phyloP scores from a whole-genome alignment of 1,140 invertebrate genomes.

The Listronotus bonariensis region DNA sequence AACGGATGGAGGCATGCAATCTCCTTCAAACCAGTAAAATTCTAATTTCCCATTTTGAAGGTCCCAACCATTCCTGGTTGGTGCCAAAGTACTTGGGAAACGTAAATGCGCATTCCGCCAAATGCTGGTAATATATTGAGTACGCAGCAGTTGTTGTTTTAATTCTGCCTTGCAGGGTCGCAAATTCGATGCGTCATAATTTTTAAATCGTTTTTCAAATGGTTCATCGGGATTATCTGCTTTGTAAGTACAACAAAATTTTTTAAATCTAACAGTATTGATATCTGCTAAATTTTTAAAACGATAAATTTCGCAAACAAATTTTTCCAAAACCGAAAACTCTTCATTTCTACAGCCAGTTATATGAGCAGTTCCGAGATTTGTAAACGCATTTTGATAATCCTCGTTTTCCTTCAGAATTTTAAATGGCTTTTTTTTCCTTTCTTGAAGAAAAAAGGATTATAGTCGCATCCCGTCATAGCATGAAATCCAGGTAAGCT shows the following conservation, averaged over 20 bases:
- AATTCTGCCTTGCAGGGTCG: conserved; percentile 2
- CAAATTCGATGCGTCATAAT: conserved; percentile 10
- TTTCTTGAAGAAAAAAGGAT: too few species aligned
- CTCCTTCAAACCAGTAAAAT: conserved; percentile 14
- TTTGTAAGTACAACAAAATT: not conserved
- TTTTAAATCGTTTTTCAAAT: not conserved
- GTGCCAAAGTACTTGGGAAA: conserved; percentile 12
- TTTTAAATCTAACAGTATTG: too few species aligned
- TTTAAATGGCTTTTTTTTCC: conserved; percentile 2
- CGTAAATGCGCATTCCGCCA: conserved; percentile 13
- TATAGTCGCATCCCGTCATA: too few species aligned
- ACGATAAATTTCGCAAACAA: too few species aligned
- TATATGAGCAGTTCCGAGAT: not conserved
- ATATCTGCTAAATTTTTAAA: not conserved
- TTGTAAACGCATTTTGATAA: not conserved
- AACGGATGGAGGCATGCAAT: conserved; percentile 1
- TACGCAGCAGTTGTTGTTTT: conserved; percentile 8
- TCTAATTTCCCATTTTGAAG: conserved; percentile 2
- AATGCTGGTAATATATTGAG: conserved; percentile 16
- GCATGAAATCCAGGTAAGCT: too few species aligned
- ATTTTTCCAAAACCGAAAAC: too few species aligned
- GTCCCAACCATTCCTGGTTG: conserved; percentile 6
- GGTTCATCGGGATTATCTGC: not conserved
- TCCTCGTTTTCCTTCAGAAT: not conserved
- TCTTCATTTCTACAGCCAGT: too few species aligned